Evolutionary conservation across 2,888 invertebrate genomes (phyloP).

Genomic region (Girardia tigrina): DNA sequence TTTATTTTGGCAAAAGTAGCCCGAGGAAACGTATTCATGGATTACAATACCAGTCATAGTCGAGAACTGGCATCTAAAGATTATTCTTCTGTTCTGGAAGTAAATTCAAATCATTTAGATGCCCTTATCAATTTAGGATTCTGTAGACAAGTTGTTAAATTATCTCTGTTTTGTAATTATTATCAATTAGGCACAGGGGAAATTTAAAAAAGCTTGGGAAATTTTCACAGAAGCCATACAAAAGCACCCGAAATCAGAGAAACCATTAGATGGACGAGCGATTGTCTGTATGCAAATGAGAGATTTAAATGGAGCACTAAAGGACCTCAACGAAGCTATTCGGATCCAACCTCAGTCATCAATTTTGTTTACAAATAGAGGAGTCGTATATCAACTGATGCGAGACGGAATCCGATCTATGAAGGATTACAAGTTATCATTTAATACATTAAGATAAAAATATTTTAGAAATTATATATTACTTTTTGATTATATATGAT

Average conservation of each 20-base stretch:
- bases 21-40: slow-evolving; percentile 50
- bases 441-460: too few relatives aligned
- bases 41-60: slow-evolving; percentile 44
- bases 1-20: slow-evolving; percentile 48
- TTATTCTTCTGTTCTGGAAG: slow-evolving; percentile 44
- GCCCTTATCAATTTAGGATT: slow-evolving; percentile 50
- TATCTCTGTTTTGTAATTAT: neutral
- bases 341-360: slow-evolving; percentile 26
- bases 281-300: slow-evolving; percentile 50
- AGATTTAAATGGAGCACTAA: slow-evolving; percentile 44
- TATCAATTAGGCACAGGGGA: slow-evolving; percentile 39
- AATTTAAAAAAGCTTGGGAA: slow-evolving; percentile 49
- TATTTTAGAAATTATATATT: too few relatives aligned
- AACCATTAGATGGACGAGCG: slow-evolving; percentile 49
- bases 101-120: slow-evolving; percentile 43
- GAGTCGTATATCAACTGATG: slow-evolving; percentile 50
- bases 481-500: too few relatives aligned
- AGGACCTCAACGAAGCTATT: slow-evolving; percentile 31
- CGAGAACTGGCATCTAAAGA: slow-evolving; percentile 44
- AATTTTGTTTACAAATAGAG: slow-evolving; percentile 48
- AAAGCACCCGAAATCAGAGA: slow-evolving; percentile 42
- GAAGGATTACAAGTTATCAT: slow-evolving; percentile 45
- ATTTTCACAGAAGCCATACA: slow-evolving; percentile 47
- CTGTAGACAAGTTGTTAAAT: slow-evolving; percentile 42
- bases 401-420: slow-evolving; percentile 47